Evolutionary conservation across 2,888 invertebrate genomes (phyloP).

Genomic region (Pterobdella sp.): DNA sequence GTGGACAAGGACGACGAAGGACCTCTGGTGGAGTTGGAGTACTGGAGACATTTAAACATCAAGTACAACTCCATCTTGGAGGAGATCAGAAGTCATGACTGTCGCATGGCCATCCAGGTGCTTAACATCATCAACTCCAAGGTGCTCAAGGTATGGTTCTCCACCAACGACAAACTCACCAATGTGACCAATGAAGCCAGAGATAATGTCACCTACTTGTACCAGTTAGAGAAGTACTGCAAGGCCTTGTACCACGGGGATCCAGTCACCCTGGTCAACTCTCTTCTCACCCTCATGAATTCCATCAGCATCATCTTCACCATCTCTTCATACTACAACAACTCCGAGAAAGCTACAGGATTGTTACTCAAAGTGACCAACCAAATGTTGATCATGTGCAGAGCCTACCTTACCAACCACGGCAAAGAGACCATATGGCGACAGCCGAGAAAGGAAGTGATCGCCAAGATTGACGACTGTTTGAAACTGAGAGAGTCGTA

Average conservation of each 20-base stretch:
- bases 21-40: conserved; percentile 56
- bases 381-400: conserved; percentile 50
- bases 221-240: conserved; percentile 49
- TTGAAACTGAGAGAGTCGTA: conserved; percentile 52
- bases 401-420: conserved; percentile 45
- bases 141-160: conserved; percentile 48
- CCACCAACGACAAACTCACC: conserved; percentile 46
- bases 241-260: conserved; percentile 49
- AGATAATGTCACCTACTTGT: conserved; percentile 49
- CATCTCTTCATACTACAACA: conserved; percentile 47
- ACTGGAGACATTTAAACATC: conserved; percentile 47
- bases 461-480: conserved; percentile 32
- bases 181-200: conserved; percentile 50
- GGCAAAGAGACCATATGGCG: conserved; percentile 45
- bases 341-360: conserved; percentile 48
- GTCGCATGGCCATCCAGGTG: conserved; percentile 45
- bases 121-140: conserved; percentile 43
- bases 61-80: conserved; percentile 47
- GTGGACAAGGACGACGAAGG: conserved; percentile 70
- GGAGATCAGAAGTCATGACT: conserved; percentile 43
- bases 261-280: conserved; percentile 47
- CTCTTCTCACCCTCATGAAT: conserved; percentile 46
- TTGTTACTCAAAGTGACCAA: conserved; percentile 50
- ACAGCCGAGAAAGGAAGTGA: conserved; percentile 40
- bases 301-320: conserved; percentile 49